These are phyloP conservation scores for Rafetus swinhoei DNA, from an alignment of 2,113 vertebrate species.

Conservation along the genomic window DNA sequence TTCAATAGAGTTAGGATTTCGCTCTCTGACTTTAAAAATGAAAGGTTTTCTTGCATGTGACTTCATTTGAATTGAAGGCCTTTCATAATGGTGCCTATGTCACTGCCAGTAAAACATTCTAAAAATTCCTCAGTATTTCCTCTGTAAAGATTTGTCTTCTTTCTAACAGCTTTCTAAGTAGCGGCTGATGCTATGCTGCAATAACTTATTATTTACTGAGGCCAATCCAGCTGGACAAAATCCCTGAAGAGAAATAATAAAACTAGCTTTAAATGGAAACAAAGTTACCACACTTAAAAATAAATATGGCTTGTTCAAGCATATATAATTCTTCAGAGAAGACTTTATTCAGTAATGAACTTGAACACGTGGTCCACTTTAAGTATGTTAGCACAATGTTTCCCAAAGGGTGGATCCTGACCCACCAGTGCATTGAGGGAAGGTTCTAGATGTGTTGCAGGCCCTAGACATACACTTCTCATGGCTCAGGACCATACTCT, in stretches of 20 bases:
- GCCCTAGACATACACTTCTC: neutral
- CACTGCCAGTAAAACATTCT: neutral
- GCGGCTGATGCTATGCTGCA: slow-evolving; percentile 21
- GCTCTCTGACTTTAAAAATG: neutral
- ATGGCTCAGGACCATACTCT: neutral
- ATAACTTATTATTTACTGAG: neutral
- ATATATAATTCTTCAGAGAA: neutral
- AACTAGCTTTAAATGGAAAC: slow-evolving; percentile 7
- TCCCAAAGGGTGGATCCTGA: neutral
- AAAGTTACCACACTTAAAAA: slow-evolving; percentile 1
- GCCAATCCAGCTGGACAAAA: neutral
- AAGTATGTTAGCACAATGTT: neutral
- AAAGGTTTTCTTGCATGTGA: neutral
- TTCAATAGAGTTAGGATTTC: neutral
- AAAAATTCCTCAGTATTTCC: neutral
- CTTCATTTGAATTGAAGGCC: neutral
- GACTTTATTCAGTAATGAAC: neutral
- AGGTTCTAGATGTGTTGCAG: neutral
- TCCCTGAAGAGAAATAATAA: neutral
- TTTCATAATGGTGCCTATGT: neutral
- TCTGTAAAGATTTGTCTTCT: neutral
- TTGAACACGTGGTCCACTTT: neutral
- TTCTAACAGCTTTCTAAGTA: slow-evolving; percentile 8
- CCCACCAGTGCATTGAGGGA: neutral
- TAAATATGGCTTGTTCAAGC: slow-evolving; percentile 5